These are phyloP conservation scores for Subanguina moxae DNA, from an alignment of 1,140 invertebrate species.

Conservation along the genomic window DNA sequence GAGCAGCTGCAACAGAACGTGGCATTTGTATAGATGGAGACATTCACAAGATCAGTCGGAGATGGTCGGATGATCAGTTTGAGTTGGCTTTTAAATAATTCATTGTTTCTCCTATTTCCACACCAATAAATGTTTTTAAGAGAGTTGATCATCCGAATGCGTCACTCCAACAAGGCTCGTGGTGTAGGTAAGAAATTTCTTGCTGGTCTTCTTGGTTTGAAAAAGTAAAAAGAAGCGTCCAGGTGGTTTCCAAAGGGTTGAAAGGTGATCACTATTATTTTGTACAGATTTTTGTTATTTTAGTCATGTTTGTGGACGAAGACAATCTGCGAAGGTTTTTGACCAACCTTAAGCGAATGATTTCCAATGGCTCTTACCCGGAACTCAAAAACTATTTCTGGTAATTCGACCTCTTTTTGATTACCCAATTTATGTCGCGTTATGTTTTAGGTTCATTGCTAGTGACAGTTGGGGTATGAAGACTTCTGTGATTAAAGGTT, in stretches of 20 bases:
- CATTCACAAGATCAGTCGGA: slow-evolving; percentile 61
- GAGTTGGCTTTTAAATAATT: slow-evolving; percentile 24
- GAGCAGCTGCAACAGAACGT: slow-evolving; percentile 64
- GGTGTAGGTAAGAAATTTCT: too few relatives aligned
- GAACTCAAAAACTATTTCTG: slow-evolving; percentile 54
- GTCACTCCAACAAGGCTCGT: slow-evolving; percentile 67
- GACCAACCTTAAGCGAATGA: slow-evolving; percentile 43
- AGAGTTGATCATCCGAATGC: slow-evolving; percentile 62
- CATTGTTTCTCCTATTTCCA: too few relatives aligned
- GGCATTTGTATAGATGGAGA: slow-evolving; percentile 69
- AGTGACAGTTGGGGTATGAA: slow-evolving; percentile 72
- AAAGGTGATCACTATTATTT: too few relatives aligned
- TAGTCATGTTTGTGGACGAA: slow-evolving; percentile 74
- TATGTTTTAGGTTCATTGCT: slow-evolving; percentile 65
- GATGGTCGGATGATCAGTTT: slow-evolving; percentile 56
- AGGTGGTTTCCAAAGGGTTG: too few relatives aligned
- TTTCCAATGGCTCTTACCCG: slow-evolving; percentile 35
- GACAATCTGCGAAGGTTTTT: slow-evolving; percentile 68
- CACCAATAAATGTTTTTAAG: slow-evolving; percentile 64
- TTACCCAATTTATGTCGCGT: not conserved
- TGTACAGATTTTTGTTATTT: too few relatives aligned
- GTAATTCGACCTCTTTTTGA: slow-evolving; percentile 15
- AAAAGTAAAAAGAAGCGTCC: too few relatives aligned
- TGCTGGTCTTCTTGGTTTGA: too few relatives aligned
- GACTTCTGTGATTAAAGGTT: slow-evolving; percentile 66